Evolutionary conservation across 2,797 vertebrate species (phyloP).

Genomic region (Distichodus sexfasciatus): DNA sequence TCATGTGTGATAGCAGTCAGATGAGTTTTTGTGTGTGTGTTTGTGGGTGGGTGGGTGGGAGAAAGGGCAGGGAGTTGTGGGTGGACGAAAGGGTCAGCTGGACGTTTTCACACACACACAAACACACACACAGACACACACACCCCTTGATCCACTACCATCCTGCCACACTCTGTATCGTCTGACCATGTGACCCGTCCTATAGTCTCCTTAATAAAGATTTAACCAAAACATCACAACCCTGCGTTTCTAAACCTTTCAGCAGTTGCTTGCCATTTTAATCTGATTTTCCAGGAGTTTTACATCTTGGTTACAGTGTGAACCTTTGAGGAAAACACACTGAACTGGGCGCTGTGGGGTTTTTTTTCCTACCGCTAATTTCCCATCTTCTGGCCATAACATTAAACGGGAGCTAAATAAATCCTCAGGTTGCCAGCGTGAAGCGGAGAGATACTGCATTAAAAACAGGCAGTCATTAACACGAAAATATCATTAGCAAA

Average conservation of each 20-base stretch:
- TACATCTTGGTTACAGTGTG: constrained; percentile 42
- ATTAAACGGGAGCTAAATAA: constrained; percentile 58
- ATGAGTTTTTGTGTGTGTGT: no score
- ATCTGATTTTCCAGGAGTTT: constrained; percentile 51
- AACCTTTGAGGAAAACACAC: constrained; percentile 33
- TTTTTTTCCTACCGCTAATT: constrained; percentile 47
- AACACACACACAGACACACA: no score
- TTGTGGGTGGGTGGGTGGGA: no score
- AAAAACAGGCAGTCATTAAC: constrained; percentile 66
- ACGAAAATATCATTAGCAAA: constrained; percentile 64
- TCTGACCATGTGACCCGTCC: constrained; percentile 26
- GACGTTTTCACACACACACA: constrained; percentile 73
- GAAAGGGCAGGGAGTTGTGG: constrained; percentile 58
- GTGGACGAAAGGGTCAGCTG: constrained; percentile 60
- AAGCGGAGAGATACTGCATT: constrained; percentile 48
- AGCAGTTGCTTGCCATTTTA: constrained; percentile 52
- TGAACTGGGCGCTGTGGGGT: constrained; percentile 23
- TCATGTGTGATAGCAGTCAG: constrained; percentile 66
- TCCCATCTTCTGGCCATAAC: constrained; percentile 54
- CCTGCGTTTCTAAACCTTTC: no score
- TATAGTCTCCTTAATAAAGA: constrained; percentile 48
- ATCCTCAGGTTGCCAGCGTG: constrained; percentile 51
- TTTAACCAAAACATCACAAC: constrained; percentile 35
- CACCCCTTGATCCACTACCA: constrained; percentile 61
- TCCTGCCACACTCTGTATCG: background rate